Conservation (phyloP, 2,797 vertebrate species). For the Gymnothorax javanicus region DNA sequence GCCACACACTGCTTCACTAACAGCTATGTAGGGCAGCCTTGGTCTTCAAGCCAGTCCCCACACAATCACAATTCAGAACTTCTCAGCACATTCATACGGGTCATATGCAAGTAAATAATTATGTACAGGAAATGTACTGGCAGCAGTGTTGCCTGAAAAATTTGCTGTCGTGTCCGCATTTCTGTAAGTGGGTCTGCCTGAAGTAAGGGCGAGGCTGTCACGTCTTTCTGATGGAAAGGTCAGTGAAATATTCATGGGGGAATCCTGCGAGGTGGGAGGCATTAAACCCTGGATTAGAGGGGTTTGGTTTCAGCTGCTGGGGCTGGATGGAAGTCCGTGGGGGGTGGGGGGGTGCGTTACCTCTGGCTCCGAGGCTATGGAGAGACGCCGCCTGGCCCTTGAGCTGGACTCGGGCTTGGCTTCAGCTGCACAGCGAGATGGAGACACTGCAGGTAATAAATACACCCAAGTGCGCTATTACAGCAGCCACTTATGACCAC, state of each 20-base stretch:
- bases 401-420: constrained; percentile 48
- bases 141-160: too few relatives aligned
- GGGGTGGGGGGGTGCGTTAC: constrained; percentile 59
- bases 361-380: constrained; percentile 66
- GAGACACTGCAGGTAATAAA: neutral
- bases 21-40: neutral
- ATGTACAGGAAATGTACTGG: too few relatives aligned
- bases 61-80: too few relatives aligned
- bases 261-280: constrained; percentile 37
- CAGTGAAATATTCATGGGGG: constrained; percentile 44
- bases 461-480: too few relatives aligned
- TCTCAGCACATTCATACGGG: neutral
- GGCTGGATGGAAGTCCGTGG: constrained; percentile 29
- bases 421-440: constrained; percentile 58
- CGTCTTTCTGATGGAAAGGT: neutral
- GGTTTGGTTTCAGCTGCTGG: constrained; percentile 60
- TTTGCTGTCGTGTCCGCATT: too few relatives aligned
- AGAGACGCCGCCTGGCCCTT: constrained; percentile 59
- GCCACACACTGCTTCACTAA: neutral
- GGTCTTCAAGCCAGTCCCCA: neutral
- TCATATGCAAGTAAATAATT: too few relatives aligned
- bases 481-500: too few relatives aligned
- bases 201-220: neutral
- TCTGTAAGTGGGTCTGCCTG: neutral
- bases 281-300: constrained; percentile 51